Percentiles rank a stretch among this genome's conserved stretches.
phyloP scores from a whole-genome alignment of 1,140 invertebrate species.

The Drosophila arawakana region DNA sequence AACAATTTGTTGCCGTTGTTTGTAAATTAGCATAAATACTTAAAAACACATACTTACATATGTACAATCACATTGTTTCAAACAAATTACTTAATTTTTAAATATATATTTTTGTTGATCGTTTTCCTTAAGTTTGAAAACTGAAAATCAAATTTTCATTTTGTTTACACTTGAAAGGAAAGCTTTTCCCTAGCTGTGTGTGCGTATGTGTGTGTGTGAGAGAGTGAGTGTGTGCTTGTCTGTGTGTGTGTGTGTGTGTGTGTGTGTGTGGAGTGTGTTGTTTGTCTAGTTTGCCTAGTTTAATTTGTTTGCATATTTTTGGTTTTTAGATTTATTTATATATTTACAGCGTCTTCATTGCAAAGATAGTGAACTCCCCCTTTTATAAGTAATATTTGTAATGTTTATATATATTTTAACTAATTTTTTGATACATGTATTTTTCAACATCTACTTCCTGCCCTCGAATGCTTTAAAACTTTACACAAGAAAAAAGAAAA shows the following conservation, averaged over 20 bases:
- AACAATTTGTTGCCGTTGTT: constrained; percentile 44
- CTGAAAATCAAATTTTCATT: constrained; percentile 54
- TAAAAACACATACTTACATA: constrained; percentile 31
- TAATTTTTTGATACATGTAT: constrained; percentile 80
- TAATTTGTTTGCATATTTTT: constrained; percentile 20
- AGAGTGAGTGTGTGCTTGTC: background rate
- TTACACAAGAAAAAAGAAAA: constrained; percentile 66
- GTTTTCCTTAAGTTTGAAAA: constrained; percentile 29
- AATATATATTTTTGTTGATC: constrained; percentile 14
- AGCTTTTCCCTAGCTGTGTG: constrained; percentile 27
- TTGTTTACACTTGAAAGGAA: constrained; percentile 35
- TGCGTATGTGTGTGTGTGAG: background rate
- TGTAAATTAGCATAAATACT: constrained; percentile 48
- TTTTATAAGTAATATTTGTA: constrained; percentile 49
- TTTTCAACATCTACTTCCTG: constrained; percentile 82
- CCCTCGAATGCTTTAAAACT: constrained; percentile 82
- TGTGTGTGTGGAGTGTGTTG: constrained; percentile 1
- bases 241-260: constrained; percentile 1
- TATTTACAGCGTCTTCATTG: constrained; percentile 31
- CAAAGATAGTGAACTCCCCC: constrained; percentile 23
- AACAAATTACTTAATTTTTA: constrained; percentile 48
- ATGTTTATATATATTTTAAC: constrained; percentile 72
- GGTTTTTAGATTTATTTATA: background rate
- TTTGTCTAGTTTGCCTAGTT: constrained; percentile 11
- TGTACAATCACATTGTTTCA: constrained; percentile 51